Percentiles rank a stretch among this genome's conserved stretches.
Conservation (phyloP, 2,797 vertebrate species). For the Leptoclinus maculatus region DNA sequence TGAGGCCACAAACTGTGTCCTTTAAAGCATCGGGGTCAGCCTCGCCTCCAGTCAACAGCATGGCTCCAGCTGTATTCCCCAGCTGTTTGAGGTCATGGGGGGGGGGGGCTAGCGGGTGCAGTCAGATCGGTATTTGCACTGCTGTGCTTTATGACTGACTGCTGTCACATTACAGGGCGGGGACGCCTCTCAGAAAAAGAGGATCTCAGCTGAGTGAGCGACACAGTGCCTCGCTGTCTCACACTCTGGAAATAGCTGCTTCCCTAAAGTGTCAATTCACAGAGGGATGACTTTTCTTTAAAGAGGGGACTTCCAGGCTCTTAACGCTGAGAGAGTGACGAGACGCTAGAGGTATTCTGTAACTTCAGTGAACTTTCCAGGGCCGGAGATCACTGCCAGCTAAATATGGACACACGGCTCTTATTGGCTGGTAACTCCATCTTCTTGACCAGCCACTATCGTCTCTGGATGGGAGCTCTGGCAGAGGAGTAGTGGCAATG, state of each 20-base stretch:
- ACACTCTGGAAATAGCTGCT: constrained; percentile 42
- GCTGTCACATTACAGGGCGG: constrained; percentile 53
- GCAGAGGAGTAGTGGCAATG: constrained; percentile 9
- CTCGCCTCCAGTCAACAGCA: not conserved
- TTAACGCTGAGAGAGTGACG: constrained; percentile 10
- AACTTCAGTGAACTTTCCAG: not conserved
- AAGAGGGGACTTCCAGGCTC: constrained; percentile 35
- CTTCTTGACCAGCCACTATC: constrained; percentile 2
- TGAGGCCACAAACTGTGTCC: not conserved
- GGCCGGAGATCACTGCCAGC: not conserved
- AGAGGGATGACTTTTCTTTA: not conserved
- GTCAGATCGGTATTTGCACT: constrained; percentile 53
- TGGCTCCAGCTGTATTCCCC: constrained; percentile 24
- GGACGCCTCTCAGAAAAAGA: constrained; percentile 6
- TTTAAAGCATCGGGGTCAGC: not conserved
- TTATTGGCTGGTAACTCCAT: constrained; percentile 11
- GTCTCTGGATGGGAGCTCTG: not conserved
- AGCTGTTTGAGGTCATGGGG: constrained; percentile 72
- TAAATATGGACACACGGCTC: constrained; percentile 3
- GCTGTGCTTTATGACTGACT: constrained; percentile 27
- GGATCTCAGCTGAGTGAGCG: not conserved
- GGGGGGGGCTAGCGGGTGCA: constrained; percentile 41
- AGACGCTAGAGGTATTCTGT: constrained; percentile 11
- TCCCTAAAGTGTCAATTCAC: not conserved
- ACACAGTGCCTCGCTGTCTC: constrained; percentile 7